These are phyloP conservation scores for Ursus arctos DNA, from an alignment of 2,113 vertebrate genomes.

Conservation along the genomic window DNA sequence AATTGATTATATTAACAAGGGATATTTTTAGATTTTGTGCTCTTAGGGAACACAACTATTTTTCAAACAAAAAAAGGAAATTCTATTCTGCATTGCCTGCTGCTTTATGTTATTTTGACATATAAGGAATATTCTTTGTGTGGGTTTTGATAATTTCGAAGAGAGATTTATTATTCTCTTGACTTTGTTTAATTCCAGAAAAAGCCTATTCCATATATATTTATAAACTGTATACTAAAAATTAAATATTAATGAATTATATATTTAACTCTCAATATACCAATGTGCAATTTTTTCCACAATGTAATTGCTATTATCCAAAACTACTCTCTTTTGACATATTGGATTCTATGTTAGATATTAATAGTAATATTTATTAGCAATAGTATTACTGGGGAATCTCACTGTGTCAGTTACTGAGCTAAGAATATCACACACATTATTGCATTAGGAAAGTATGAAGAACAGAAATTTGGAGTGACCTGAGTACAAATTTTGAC, in stretches of 20 bases:
- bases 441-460: background rate
- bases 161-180: constrained; percentile 15
- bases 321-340: background rate
- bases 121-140: background rate
- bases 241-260: background rate
- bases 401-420: background rate
- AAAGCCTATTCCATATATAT: background rate
- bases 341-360: background rate
- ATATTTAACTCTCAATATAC: background rate
- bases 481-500: background rate
- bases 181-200: background rate
- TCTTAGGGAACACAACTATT: background rate
- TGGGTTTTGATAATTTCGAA: background rate
- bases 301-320: background rate
- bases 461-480: background rate
- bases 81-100: background rate
- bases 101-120: background rate
- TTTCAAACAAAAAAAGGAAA: background rate
- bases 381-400: background rate
- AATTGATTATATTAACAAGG: background rate
- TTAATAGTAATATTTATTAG: background rate
- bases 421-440: background rate
- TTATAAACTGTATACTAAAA: background rate
- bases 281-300: background rate
- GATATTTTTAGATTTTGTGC: background rate